Evolutionary conservation across 2,113 vertebrate species (phyloP), one percentile per base, ranked within the genome.

Genomic region (Diadophis punctatus): DNA sequence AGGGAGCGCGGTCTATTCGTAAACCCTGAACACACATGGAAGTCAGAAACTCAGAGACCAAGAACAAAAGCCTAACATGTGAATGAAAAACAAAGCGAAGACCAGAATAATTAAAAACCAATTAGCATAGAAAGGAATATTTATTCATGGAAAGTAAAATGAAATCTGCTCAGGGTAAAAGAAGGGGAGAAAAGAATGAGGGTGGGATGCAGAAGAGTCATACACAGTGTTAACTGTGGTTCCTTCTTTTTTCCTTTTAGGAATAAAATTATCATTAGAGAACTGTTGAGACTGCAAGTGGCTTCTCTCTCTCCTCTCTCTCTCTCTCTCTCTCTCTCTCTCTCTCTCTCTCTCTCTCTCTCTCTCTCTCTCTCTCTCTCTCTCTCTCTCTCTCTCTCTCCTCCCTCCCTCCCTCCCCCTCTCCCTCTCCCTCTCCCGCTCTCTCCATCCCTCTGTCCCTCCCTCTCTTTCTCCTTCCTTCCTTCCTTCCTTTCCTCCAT

Each of bases 81-180:
- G 4, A 90, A 74, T 93, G 92, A 23, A 86, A 86, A 94, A 90
- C 25, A 52, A 86, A 95, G 25, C 11, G 92, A 90, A 94, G 94
- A 90, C 0, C 9, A 58, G 3, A 30, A 5, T 87, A 30, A 92
- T 94, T 93, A 94, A 91, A 91, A 68, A 55, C 49, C 92, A 30
- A 91, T 91, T 93, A 49, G 55, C 16, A 86, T 0, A 0, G 30
- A 87, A 46, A 0, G 1, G 4, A 94, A 92, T 84, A 91, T 93
- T 18, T 90, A 39, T 58, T 74, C 49, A 68, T 39, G 1, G 0
- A 1, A 46, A 53, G 8, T 0, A 51, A 52, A 43, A 88, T 12
- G 5, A 49, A 92, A 87, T 80, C 25, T 87, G 27, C 43, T 30
- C 9, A 11, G 9, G 46, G 34, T 11, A 6, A n/a, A 18, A 58